Conservation (phyloP, 2,888 invertebrate genomes). For the Apantesis nais region DNA sequence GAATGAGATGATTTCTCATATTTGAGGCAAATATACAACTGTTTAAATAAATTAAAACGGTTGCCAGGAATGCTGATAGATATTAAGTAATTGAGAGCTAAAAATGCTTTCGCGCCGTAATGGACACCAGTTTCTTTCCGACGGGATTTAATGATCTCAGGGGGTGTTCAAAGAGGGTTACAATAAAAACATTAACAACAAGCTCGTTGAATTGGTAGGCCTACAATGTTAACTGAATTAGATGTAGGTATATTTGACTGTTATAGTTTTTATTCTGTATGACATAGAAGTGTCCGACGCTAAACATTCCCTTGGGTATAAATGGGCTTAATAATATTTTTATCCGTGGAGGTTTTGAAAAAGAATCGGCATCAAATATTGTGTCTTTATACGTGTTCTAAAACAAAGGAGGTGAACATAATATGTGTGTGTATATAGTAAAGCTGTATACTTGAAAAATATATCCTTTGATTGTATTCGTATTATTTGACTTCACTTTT, state of each 20-base stretch:
- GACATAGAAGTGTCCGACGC: too few relatives aligned
- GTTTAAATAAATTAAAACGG: background rate
- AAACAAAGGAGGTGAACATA: too few relatives aligned
- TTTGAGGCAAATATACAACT: background rate
- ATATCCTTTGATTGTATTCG: too few relatives aligned
- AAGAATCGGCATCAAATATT: too few relatives aligned
- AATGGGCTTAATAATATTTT: too few relatives aligned
- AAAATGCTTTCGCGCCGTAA: background rate
- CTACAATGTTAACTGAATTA: background rate
- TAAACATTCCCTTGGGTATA: too few relatives aligned
- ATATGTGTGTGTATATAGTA: too few relatives aligned
- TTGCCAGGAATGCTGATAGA: background rate
- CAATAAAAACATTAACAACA: slow-evolving; percentile 16
- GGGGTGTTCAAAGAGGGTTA: slow-evolving; percentile 11
- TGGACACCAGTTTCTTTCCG: slow-evolving; percentile 10
- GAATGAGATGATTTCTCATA: too few relatives aligned
- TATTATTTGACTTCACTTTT: too few relatives aligned
- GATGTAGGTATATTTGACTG: background rate
- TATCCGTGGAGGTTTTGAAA: too few relatives aligned
- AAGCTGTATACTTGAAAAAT: too few relatives aligned
- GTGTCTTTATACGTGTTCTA: too few relatives aligned
- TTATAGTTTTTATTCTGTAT: background rate
- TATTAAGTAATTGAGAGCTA: background rate
- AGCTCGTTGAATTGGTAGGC: background rate
- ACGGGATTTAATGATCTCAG: background rate